A percentile compares a stretch with the other conserved stretches of the same genome.
Evolutionary conservation across 2,797 vertebrate species (phyloP).

Genomic region (Pitangus sulphuratus): DNA sequence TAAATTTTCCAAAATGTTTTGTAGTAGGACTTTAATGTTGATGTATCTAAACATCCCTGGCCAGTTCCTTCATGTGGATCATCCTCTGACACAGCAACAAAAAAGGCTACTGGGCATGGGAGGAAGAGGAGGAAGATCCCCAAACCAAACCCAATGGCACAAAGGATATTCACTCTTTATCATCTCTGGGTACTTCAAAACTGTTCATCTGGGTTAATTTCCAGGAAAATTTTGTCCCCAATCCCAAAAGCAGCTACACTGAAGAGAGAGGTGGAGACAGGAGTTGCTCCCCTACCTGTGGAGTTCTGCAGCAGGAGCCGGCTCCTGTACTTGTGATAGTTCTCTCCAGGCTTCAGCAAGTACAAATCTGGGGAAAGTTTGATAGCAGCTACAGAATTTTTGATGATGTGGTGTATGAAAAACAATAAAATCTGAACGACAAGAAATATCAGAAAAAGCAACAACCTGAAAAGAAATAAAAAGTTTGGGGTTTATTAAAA

Average conservation of each 20-base stretch:
- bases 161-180: background rate
- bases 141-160: background rate
- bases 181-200: background rate
- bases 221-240: background rate
- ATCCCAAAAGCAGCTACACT: accelerated
- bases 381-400: slow-evolving; percentile 79
- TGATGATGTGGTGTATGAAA: slow-evolving; percentile 83
- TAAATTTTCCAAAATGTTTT: background rate
- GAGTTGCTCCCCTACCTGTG: slow-evolving; percentile 79
- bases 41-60: background rate
- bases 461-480: slow-evolving; percentile 80
- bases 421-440: slow-evolving; percentile 86
- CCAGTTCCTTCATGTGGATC: accelerated
- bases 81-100: background rate
- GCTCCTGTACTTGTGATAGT: slow-evolving; percentile 82
- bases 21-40: background rate
- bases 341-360: slow-evolving; percentile 83
- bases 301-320: slow-evolving; percentile 91
- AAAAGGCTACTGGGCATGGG: accelerated
- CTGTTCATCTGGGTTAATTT: background rate
- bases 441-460: slow-evolving; percentile 89
- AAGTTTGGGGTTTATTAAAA: background rate
- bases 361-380: slow-evolving; percentile 87
- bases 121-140: background rate
- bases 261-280: background rate